Conservation (phyloP, 2,113 vertebrate genomes). For the Oenanthe oenanthe region DNA sequence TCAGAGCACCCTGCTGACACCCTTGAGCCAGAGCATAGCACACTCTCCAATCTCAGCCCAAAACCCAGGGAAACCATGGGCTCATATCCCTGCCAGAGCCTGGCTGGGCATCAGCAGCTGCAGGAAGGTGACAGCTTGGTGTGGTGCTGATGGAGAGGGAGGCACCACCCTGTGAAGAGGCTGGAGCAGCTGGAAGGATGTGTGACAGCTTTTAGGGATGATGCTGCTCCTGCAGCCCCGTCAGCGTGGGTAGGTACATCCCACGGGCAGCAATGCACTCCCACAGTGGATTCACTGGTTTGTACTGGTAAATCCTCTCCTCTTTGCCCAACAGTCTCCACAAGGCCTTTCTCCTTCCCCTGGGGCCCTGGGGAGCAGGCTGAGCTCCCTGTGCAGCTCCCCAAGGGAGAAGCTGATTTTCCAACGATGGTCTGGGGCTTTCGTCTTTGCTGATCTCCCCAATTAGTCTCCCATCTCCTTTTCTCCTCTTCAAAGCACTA, state of each 20-base stretch:
- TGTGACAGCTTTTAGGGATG: fast-evolving
- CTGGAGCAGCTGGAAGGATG: not conserved
- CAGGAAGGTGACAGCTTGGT: not conserved
- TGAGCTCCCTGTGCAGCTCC: not conserved
- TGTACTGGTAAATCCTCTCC: not conserved
- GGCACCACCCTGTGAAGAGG: not conserved
- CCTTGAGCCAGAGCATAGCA: not conserved
- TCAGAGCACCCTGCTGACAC: not conserved
- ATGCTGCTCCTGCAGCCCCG: fast-evolving
- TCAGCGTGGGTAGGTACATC: not conserved
- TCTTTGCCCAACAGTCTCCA: not conserved
- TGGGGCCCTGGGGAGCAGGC: fast-evolving
- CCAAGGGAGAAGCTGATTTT: not conserved
- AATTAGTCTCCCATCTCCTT: conserved; percentile 56
- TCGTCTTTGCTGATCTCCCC: not conserved
- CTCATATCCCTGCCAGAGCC: fast-evolving
- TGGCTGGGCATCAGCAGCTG: not conserved
- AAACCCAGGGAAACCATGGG: not conserved
- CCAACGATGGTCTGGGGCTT: not conserved
- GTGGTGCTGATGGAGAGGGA: not conserved
- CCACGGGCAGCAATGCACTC: fast-evolving
- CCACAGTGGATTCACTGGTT: fast-evolving
- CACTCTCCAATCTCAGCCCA: not conserved
- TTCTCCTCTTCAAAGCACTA: conserved; percentile 48
- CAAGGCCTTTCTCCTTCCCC: not conserved